Percentiles rank a stretch among this genome's conserved stretches.
Conservation (phyloP, 1,140 invertebrate genomes). For the Euura lappo region DNA sequence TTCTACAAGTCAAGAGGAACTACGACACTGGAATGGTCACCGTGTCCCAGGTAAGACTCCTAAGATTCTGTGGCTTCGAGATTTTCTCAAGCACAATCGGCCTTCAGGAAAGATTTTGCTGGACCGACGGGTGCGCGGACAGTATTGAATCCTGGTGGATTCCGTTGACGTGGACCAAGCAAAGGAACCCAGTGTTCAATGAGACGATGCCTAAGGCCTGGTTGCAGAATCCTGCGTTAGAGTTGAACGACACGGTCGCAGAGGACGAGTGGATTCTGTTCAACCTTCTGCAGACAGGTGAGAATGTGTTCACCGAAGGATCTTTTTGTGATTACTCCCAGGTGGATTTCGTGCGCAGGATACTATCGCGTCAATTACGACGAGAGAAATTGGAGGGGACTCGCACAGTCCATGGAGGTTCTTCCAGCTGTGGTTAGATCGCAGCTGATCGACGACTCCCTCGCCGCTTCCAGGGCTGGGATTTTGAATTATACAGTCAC, state of each 20-base stretch:
- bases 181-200: slow-evolving; percentile 26
- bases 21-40: slow-evolving; percentile 35
- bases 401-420: slow-evolving; percentile 22
- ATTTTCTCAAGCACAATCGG: slow-evolving; percentile 9
- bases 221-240: slow-evolving; percentile 26
- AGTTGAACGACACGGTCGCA: slow-evolving; percentile 26
- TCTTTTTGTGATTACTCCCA: slow-evolving; percentile 8
- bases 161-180: slow-evolving; percentile 33
- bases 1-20: slow-evolving; percentile 54
- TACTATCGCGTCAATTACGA: slow-evolving; percentile 68
- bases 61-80: neutral
- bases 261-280: slow-evolving; percentile 35
- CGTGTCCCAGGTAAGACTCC: slow-evolving; percentile 40
- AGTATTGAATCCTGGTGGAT: slow-evolving; percentile 29
- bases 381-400: slow-evolving; percentile 52
- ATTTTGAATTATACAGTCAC: slow-evolving; percentile 21
- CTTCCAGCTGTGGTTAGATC: slow-evolving; percentile 61
- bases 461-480: slow-evolving; percentile 18
- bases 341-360: slow-evolving; percentile 35
- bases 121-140: slow-evolving; percentile 17
- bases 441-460: slow-evolving; percentile 50
- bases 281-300: slow-evolving; percentile 35
- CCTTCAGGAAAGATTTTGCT: slow-evolving; percentile 29
- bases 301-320: neutral
- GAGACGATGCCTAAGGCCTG: slow-evolving; percentile 28